Base-by-base conservation (phyloP, 2,888 invertebrate genomes). In the Euproctis similis region DNA sequence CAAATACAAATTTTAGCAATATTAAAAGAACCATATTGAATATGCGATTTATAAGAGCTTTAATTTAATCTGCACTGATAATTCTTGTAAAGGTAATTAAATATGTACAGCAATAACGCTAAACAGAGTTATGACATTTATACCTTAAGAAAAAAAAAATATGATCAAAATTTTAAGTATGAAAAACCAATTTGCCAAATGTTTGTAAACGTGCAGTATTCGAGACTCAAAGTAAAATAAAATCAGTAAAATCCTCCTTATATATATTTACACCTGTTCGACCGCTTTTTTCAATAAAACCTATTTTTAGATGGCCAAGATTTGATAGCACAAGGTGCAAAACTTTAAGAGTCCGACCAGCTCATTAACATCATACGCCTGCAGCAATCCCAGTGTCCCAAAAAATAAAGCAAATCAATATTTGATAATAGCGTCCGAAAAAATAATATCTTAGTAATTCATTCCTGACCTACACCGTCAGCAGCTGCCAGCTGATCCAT, bases 321-420 rank as follows among this genome's bases (percentile, higher is more conserved):
- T 68, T 69, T 59, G 64, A 71, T 69, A 65, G 46, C 64, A 70
- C 78, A 84, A 82, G 82, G 78, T 82, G 78, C 77, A 80, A 73
- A 76, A 65, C 57, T 56, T 44, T 51, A 54, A 57, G 62, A 68
- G 59, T 63, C 56, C 50, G 59, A 71, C 70, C 70, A 68, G 64
- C 65, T 70, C 71, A 78, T 78, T 77, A 78, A 55, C 47, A 58
- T 59, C 42, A 51, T 42, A 50, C 26, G 66, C 76, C 67, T 33
- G 47, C 35, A 67, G 75, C 71, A 49, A 61, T 59, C 50, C n/a
- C 46, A 39, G 59, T 53, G 36, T 46, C 50, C 49, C 55, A 45
- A 50, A 72, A 74, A 80, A 81, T 56, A 75, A 80, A 78, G 59
- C 58, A 74, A 78, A 74, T 66, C 68, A 55, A 64, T 64, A 65